phyloP scores from a whole-genome alignment of 2,113 vertebrate species.

The Hyperoodon ampullatus region DNA sequence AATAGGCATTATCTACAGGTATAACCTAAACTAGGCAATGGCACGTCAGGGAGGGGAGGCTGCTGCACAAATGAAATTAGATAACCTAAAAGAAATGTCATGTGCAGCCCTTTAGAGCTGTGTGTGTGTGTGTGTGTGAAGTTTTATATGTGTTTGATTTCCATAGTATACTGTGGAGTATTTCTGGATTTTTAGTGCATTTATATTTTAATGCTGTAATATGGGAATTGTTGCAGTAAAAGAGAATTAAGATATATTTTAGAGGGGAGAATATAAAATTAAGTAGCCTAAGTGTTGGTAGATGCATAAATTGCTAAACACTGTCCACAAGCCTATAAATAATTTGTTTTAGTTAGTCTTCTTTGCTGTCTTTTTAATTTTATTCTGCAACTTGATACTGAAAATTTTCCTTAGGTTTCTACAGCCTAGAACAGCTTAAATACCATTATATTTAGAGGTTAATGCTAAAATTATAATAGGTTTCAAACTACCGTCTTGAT shows the following conservation, averaged over 20 bases:
- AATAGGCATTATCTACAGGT: background rate
- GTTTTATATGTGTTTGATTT: background rate
- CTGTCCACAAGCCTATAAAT: background rate
- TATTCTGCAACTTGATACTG: background rate
- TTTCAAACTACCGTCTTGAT: conserved; percentile 32
- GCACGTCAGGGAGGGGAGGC: background rate
- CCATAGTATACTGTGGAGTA: background rate
- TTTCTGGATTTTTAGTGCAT: conserved; percentile 42
- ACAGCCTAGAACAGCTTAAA: background rate
- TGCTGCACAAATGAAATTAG: background rate
- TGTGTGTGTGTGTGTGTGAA: background rate
- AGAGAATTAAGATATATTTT: background rate
- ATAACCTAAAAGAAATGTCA: background rate
- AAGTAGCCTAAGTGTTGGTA: conserved; percentile 13
- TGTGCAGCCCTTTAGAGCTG: background rate
- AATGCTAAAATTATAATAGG: background rate
- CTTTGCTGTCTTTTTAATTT: conserved; percentile 16
- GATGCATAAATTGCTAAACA: conserved; percentile 4
- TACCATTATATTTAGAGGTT: conserved; percentile 43
- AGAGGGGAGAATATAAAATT: background rate
- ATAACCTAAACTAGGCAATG: background rate
- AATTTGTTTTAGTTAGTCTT: background rate
- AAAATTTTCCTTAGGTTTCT: conserved; percentile 30
- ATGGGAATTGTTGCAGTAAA: background rate
- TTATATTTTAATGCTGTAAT: conserved; percentile 1